Conservation (phyloP, 2,888 invertebrate genomes). For the Tricholauxania praeusta region DNA sequence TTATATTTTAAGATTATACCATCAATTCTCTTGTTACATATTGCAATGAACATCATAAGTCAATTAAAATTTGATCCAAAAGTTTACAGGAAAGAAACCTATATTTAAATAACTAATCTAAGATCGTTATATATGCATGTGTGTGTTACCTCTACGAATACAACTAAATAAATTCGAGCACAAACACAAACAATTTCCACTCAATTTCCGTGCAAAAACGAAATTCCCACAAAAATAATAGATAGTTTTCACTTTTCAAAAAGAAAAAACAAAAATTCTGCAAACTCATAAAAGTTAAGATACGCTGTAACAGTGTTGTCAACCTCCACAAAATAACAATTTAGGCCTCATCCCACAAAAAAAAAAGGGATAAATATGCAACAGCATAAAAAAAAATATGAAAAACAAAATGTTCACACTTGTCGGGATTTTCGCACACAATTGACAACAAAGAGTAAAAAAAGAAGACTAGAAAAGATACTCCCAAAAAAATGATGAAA, state of each 20-base stretch:
- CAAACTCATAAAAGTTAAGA: background rate
- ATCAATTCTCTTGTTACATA: too few species aligned
- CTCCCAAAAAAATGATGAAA: background rate
- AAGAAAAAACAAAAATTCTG: background rate
- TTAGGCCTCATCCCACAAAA: background rate
- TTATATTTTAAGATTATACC: too few species aligned
- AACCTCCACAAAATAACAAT: constrained; percentile 16
- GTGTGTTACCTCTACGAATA: too few species aligned
- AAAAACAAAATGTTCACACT: constrained; percentile 38
- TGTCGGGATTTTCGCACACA: constrained; percentile 34
- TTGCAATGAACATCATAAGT: too few species aligned
- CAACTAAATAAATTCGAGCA: too few species aligned
- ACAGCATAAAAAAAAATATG: background rate
- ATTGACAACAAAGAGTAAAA: constrained; percentile 21
- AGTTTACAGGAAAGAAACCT: too few species aligned
- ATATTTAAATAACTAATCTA: too few species aligned
- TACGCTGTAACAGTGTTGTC: background rate
- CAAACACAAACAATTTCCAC: background rate
- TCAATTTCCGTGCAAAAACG: background rate
- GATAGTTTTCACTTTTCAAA: background rate
- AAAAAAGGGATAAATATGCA: background rate
- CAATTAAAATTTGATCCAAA: too few species aligned
- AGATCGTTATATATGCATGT: too few species aligned
- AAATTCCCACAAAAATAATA: background rate
- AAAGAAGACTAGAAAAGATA: background rate